Percentiles rank a stretch among this genome's conserved stretches.
phyloP scores from a whole-genome alignment of 2,797 vertebrate genomes.

The Syngnathus rostellatus region DNA sequence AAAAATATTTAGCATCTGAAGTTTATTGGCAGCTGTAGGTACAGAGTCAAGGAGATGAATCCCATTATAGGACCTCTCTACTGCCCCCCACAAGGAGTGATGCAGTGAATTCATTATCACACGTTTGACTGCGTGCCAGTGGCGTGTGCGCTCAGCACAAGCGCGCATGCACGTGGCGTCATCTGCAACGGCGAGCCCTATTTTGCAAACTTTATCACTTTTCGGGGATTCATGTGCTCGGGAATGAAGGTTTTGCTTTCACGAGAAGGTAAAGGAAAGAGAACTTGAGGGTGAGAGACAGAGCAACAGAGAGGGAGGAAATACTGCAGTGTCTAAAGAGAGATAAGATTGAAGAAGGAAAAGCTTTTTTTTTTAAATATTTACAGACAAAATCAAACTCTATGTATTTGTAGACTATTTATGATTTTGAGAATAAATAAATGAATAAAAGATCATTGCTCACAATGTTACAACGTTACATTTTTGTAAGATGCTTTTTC shows the following conservation, averaged over 20 bases:
- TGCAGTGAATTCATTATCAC: slow-evolving; percentile 72
- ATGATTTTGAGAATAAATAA: background rate
- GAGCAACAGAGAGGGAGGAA: slow-evolving; percentile 25
- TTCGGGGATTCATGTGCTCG: background rate
- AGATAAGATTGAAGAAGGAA: slow-evolving; percentile 25
- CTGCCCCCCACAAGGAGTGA: slow-evolving; percentile 72
- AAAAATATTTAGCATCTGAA: slow-evolving; percentile 66
- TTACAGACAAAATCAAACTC: background rate
- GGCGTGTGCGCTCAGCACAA: slow-evolving; percentile 14
- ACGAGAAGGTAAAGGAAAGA: slow-evolving; percentile 10
- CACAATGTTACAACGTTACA: background rate
- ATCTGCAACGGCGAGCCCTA: slow-evolving; percentile 6
- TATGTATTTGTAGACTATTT: background rate
- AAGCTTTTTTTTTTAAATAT: background rate
- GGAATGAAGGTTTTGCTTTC: background rate
- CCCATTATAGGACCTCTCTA: slow-evolving; percentile 72
- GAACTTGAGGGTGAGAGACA: slow-evolving; percentile 15
- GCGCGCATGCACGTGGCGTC: slow-evolving; percentile 16
- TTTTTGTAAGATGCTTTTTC: background rate
- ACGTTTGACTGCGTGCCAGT: slow-evolving; percentile 24
- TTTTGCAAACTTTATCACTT: slow-evolving; percentile 41
- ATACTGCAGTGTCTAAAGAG: slow-evolving; percentile 64
- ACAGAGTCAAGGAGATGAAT: slow-evolving; percentile 62
- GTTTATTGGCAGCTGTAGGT: slow-evolving; percentile 70
- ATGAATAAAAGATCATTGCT: background rate